A percentile compares a stretch with the other conserved stretches of the same genome.
These are phyloP conservation scores for Reticulitermes speratus DNA, from an alignment of 1,140 invertebrate species.

Conservation along the genomic window DNA sequence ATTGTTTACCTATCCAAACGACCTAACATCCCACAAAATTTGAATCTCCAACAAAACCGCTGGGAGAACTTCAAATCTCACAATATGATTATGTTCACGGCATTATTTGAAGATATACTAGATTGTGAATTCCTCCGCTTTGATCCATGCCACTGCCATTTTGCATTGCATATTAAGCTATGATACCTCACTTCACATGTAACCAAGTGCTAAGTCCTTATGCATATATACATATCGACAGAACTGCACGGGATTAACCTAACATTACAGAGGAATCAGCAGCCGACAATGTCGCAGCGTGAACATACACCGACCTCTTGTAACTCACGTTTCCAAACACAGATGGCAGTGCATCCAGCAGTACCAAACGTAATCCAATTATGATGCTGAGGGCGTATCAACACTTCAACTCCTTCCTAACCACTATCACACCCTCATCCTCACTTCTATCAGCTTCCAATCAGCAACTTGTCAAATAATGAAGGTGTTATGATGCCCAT, in stretches of 20 bases:
- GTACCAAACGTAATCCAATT: not conserved
- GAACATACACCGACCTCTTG: not conserved
- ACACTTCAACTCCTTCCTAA: not conserved
- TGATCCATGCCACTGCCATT: not conserved
- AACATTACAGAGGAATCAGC: not conserved
- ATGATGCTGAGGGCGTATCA: slow-evolving; percentile 9
- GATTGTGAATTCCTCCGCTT: not conserved
- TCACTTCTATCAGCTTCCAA: not conserved
- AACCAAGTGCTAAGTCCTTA: not conserved
- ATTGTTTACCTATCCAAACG: too few species aligned
- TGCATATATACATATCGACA: slow-evolving; percentile 3
- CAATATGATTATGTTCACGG: not conserved
- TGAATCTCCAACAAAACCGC: too few species aligned
- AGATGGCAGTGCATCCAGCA: not conserved
- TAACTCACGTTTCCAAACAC: not conserved
- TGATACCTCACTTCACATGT: not conserved
- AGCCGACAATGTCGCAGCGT: not conserved
- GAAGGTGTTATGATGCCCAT: not conserved
- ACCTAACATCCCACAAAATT: too few species aligned
- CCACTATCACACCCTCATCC: not conserved
- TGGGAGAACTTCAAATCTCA: too few species aligned
- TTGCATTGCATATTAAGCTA: not conserved
- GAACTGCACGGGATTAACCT: not conserved
- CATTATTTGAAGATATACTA: not conserved
- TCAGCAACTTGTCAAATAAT: not conserved